Evolutionary conservation across 2,888 invertebrate species (phyloP).

Genomic region (Sesamia inferens): DNA sequence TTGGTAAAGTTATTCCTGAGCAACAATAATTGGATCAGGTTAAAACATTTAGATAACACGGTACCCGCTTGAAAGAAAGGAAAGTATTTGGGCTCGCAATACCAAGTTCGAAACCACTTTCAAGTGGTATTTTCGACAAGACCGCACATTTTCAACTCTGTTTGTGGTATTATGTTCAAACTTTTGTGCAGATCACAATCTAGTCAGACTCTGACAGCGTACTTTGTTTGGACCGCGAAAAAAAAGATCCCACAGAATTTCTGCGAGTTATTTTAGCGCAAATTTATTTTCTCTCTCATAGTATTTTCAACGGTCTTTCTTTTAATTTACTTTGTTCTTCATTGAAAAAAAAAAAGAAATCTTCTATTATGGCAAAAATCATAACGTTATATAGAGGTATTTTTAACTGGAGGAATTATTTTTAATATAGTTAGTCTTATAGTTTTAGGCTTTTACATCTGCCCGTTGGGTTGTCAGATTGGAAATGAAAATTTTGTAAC

Average conservation of each 20-base stretch:
- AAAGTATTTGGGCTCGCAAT: constrained; percentile 58
- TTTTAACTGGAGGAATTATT: constrained; percentile 39
- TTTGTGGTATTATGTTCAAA: constrained; percentile 80
- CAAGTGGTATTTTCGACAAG: constrained; percentile 81
- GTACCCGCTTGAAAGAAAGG: constrained; percentile 60
- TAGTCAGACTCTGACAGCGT: constrained; percentile 82
- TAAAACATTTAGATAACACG: constrained; percentile 57
- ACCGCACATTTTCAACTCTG: constrained; percentile 76
- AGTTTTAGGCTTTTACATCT: constrained; percentile 8
- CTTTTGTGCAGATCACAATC: constrained; percentile 83
- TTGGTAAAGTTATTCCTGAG: constrained; percentile 49
- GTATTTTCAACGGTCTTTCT: constrained; percentile 49
- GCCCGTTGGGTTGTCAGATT: background rate
- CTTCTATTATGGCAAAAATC: constrained; percentile 44
- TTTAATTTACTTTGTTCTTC: constrained; percentile 42
- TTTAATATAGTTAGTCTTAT: constrained; percentile 40
- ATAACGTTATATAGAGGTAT: constrained; percentile 38
- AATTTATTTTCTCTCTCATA: constrained; percentile 62
- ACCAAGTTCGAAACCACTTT: constrained; percentile 75
- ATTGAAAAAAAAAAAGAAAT: constrained; percentile 35
- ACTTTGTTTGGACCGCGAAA: constrained; percentile 63
- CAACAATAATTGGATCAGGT: constrained; percentile 57
- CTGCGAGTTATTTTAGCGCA: constrained; percentile 55
- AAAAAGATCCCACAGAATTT: constrained; percentile 60
- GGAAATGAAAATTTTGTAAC: background rate